Evolutionary conservation across 2,113 vertebrate species (phyloP).

Genomic region (Zapornia atra): DNA sequence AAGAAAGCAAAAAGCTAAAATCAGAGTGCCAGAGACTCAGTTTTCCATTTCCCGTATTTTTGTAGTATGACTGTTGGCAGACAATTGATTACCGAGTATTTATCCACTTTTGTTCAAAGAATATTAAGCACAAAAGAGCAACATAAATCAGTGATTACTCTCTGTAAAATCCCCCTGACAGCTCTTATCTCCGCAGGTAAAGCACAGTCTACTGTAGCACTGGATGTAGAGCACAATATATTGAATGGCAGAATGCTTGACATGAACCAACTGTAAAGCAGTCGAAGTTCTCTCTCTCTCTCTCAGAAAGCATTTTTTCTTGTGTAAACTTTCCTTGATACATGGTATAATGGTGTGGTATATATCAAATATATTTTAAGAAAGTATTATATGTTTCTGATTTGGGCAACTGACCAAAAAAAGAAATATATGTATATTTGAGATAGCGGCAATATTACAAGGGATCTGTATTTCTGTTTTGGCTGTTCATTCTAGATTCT

Average conservation of each 20-base stretch:
- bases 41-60: background rate
- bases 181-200: background rate
- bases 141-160: rapidly evolving
- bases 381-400: background rate
- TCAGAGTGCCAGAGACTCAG: rapidly evolving
- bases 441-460: background rate
- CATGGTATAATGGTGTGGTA: background rate
- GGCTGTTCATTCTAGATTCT: background rate
- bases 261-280: background rate
- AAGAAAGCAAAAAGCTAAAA: background rate
- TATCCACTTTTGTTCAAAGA: background rate
- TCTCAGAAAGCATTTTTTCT: background rate
- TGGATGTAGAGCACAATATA: background rate
- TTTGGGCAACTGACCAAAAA: background rate
- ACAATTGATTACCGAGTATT: rapidly evolving
- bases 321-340: background rate
- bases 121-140: background rate
- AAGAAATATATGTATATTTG: background rate
- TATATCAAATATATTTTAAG: background rate
- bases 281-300: background rate
- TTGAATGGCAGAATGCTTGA: background rate
- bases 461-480: background rate
- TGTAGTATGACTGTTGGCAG: background rate
- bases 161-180: background rate
- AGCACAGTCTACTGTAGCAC: background rate